Evolutionary conservation across 2,797 vertebrate genomes (phyloP).

Genomic region (Sylvilagus floridanus): DNA sequence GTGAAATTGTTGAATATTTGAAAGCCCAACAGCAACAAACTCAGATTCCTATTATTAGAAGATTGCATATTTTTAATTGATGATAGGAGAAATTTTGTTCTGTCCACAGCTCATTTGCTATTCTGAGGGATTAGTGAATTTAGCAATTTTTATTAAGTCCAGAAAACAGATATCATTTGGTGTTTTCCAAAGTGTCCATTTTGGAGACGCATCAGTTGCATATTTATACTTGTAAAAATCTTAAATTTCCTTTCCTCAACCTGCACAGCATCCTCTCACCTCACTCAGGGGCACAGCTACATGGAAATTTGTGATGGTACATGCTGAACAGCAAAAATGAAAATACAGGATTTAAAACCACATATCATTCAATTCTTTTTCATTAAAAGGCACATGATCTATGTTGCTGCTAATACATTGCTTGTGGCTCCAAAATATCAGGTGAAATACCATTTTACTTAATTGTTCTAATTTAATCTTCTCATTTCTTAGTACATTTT

Average conservation of each 20-base stretch:
- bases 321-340: conserved; percentile 58
- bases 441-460: conserved; percentile 59
- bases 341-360: conserved; percentile 71
- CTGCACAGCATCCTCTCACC: no score
- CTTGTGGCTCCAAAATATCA: conserved; percentile 62
- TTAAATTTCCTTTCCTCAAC: neutral
- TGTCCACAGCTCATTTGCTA: conserved; percentile 53
- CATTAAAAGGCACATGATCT: neutral
- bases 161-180: conserved; percentile 72
- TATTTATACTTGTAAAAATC: conserved; percentile 70
- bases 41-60: conserved; percentile 83
- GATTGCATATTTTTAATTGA: conserved; percentile 79
- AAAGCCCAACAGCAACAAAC: conserved; percentile 78
- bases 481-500: conserved; percentile 74
- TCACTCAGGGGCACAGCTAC: conserved; percentile 54
- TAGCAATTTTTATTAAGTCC: conserved; percentile 67
- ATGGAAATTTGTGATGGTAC: conserved; percentile 74
- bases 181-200: conserved; percentile 80
- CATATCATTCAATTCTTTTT: neutral
- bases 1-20: conserved; percentile 82
- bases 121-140: conserved; percentile 67
- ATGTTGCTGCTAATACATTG: neutral
- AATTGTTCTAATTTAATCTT: conserved; percentile 64
- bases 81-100: conserved; percentile 67
- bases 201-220: conserved; percentile 73